phyloP scores from a whole-genome alignment of 2,113 vertebrate species.

The Platycercus adscitus region DNA sequence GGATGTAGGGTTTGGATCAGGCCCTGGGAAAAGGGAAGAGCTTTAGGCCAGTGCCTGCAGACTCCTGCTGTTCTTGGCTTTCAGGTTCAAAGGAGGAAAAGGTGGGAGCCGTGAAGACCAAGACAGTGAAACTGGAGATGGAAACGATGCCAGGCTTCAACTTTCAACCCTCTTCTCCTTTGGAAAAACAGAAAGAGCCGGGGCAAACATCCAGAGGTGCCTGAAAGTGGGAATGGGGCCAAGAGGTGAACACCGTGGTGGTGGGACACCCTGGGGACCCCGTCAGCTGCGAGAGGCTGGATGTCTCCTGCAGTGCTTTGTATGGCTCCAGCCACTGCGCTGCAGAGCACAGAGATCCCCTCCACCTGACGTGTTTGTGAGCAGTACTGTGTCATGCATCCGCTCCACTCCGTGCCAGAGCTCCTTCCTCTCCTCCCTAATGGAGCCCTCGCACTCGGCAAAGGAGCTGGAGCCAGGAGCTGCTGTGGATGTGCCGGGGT shows the following conservation, averaged over 20 bases:
- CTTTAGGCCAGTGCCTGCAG: background rate
- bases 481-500: fast-evolving
- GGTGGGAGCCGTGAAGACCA: background rate
- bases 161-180: background rate
- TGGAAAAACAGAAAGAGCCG: background rate
- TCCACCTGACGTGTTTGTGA: background rate
- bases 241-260: background rate
- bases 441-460: background rate
- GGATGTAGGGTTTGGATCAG: background rate
- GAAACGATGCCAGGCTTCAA: background rate
- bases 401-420: constrained; percentile 23
- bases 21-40: background rate
- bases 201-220: background rate
- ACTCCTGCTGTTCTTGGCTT: background rate
- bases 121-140: background rate
- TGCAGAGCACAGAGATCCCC: background rate
- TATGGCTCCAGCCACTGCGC: background rate
- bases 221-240: background rate
- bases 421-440: background rate
- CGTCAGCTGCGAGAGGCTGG: background rate
- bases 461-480: background rate
- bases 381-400: background rate
- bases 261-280: fast-evolving
- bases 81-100: background rate
- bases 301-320: background rate